These are phyloP conservation scores for Lepisosteus osseus DNA, from an alignment of 2,113 vertebrate genomes.

Conservation along the genomic window DNA sequence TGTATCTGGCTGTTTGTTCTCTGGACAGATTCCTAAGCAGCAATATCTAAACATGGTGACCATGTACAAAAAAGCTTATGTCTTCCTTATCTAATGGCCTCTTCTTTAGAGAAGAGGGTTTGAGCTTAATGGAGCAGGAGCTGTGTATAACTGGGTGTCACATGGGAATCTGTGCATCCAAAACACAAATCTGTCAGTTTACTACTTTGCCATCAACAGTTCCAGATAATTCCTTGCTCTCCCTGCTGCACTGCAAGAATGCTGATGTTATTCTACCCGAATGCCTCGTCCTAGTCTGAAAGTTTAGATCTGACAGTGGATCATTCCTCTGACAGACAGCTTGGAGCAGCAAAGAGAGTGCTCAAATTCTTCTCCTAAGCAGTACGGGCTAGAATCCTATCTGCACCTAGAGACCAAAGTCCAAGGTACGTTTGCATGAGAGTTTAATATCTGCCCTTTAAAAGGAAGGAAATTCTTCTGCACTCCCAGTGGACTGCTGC, in stretches of 20 bases:
- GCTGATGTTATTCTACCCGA: conserved; percentile 40
- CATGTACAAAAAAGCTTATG: too few species aligned
- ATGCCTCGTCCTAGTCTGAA: conserved; percentile 42
- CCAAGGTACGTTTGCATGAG: conserved; percentile 10
- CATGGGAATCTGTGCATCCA: too few species aligned
- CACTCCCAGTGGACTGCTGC: conserved; percentile 9
- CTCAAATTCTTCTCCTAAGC: background rate
- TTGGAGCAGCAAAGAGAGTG: conserved; percentile 11
- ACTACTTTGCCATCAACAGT: too few species aligned
- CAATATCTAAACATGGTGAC: too few species aligned
- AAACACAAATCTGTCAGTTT: too few species aligned
- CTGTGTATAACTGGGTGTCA: too few species aligned
- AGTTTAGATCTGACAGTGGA: conserved; percentile 66
- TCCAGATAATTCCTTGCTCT: background rate
- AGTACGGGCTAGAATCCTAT: background rate
- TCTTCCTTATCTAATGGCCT: too few species aligned
- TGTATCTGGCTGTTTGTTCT: too few species aligned
- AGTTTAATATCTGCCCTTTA: background rate
- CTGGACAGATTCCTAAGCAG: too few species aligned
- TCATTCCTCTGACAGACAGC: conserved; percentile 68
- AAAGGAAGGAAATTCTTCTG: conserved; percentile 23
- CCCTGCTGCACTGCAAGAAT: conserved; percentile 16
- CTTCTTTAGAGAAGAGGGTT: too few species aligned
- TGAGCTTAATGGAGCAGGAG: too few species aligned
- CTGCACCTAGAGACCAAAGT: background rate